Evolutionary conservation across 2,888 invertebrate genomes (phyloP), one percentile per base, ranked within the genome.

Genomic region (Drosophila multiciliata): DNA sequence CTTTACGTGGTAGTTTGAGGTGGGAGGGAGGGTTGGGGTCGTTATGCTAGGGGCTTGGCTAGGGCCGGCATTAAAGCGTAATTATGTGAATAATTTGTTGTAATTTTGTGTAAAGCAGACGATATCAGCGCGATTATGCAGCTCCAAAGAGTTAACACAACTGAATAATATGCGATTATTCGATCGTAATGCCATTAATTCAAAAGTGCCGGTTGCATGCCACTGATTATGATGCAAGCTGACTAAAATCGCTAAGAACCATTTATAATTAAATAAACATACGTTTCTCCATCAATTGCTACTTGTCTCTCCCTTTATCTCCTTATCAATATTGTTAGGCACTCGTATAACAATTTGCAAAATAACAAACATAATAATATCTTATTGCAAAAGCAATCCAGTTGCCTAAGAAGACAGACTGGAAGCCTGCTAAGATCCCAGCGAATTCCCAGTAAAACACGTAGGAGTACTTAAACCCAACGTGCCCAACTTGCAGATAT

Each of bases 61-160:
- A 73, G 59, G 54, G 59, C 64, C 32, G 40, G 64, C 82, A 89
- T 87, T 84, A 87, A 84, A 89, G 82, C 75, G 75, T 78, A 85
- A 85, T 85, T 89, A 84, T 89, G 82, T 82, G 82, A 84, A 87
- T 89, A 87, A 84, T 84, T 89, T 84, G 75, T 66, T 89, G 87
- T 89, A 89, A 84, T 89, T 84, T 87, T 74, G 70, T 86, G 75
- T 83, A 74, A 83, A 88, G 70, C 82, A 61, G 84, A 84, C 63
- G 63, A 69, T 68, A 72, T 53, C 66, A 68, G 65, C 72, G 55
- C 86, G 80, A 79, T 83, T 82, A 85, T 87, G 57, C 71, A 69
- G 80, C 35, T 60, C 66, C 65, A 66, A 67, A 83, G 87, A 87
- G 88, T 82, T 89, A 78, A 88, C 77, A 73, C 73, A 85, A 75